These are phyloP conservation scores for Saccopteryx leptura DNA, from an alignment of 2,113 vertebrate genomes.

Conservation along the genomic window DNA sequence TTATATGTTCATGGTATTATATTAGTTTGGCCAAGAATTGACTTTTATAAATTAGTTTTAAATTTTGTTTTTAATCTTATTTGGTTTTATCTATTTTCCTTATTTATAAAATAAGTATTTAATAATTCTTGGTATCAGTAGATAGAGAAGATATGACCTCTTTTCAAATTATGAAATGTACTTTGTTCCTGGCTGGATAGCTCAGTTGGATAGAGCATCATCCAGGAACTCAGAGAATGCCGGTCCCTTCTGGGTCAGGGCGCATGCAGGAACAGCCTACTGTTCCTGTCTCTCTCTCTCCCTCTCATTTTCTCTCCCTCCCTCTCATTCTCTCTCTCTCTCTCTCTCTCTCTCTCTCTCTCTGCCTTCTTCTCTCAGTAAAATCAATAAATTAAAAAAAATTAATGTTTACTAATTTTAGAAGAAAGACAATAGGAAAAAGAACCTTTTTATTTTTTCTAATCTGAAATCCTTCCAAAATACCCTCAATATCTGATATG, in stretches of 20 bases:
- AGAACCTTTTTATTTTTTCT: not conserved
- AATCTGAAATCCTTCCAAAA: not conserved
- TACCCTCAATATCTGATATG: not conserved
- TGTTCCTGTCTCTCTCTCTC: no score
- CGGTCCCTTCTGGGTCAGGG: no score
- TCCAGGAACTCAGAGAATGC: no score
- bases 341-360: no score
- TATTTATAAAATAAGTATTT: slow-evolving; percentile 19
- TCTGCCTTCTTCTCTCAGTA: no score
- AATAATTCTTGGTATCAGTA: slow-evolving; percentile 6
- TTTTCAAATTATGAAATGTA: not conserved
- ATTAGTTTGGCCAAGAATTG: slow-evolving; percentile 17
- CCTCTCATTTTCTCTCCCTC: no score
- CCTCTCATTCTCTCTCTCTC: no score
- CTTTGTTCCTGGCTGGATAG: not conserved
- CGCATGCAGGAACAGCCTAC: no score
- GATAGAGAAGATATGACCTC: not conserved
- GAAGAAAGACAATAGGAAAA: slow-evolving; percentile 21
- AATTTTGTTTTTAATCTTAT: not conserved
- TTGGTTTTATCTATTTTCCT: not conserved
- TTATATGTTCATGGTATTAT: not conserved
- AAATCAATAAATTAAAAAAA: no score
- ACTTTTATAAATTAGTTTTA: slow-evolving; percentile 51
- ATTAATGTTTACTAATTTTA: not conserved
- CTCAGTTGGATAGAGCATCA: no score